Evolutionary conservation across 2,797 vertebrate genomes (phyloP), one percentile per base, ranked within the genome.

Genomic region (Merluccius polli): DNA sequence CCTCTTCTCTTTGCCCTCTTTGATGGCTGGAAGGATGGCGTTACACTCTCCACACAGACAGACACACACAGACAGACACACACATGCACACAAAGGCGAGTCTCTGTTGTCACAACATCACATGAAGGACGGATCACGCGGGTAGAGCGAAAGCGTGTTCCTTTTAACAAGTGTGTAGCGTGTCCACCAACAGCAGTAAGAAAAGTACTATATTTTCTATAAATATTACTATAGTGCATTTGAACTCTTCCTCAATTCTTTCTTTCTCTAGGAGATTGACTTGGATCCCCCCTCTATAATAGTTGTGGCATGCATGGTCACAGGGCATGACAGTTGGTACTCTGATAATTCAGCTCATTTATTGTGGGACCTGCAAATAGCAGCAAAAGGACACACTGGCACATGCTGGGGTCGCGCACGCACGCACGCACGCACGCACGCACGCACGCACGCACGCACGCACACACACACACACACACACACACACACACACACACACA

Each of bases 1-100:
- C 91, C 88, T 86, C 83, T 75, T 92, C 84, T 92, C 90, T 91
- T 88, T 92, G 87, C 82, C 10, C 88, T 87, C 92, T 92, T 94
- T 93, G 91, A 94, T 89, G 77, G 87, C 73, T 77, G 78, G 82
- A 86, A 82, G 84, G 83, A 86, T 79, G 82, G 79, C 71, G 75
- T 84, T 88, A 76, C 77, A 82, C 80, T 70, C 78, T 80, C 69
- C 67, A 82, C 29, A 73, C 9, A 73, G 4, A 74, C 1, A 83
- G 48, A 44, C 63, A 76, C 38, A 48, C 38, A 30, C 71, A 52
- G n/a, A 32, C 44, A 73, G 3, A 33, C 72, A 73, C 72, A 33
- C 72, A 72, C 67, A 36, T 30, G 31, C 65, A 79, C 75, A 81
- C 83, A 83, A 73, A 87, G 86, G 72, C 86, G 80, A 75, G 21